These are phyloP conservation scores for Scelioninae gen. 2 DNA, from an alignment of 2,888 invertebrate species.

Conservation along the genomic window DNA sequence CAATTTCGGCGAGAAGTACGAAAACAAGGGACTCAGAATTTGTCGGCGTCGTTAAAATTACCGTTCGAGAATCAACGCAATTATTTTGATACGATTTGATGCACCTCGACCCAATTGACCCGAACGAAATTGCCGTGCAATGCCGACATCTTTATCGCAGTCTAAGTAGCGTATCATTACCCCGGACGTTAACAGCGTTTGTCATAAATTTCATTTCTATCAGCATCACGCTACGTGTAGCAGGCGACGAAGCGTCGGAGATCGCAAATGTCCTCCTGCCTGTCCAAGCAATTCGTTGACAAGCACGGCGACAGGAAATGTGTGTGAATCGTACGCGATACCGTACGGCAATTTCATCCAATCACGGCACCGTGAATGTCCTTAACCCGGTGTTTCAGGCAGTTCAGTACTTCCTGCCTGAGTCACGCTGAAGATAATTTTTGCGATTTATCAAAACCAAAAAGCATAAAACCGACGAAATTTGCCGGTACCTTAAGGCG, in stretches of 20 bases:
- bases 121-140: constrained; percentile 31
- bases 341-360: constrained; percentile 46
- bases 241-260: constrained; percentile 42
- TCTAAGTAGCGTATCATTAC: constrained; percentile 35
- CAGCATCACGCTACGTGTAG: constrained; percentile 43
- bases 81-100: no score
- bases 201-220: constrained; percentile 57
- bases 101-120: constrained; percentile 40
- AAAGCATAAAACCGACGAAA: no score
- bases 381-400: no score
- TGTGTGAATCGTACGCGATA: constrained; percentile 44
- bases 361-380: constrained; percentile 42
- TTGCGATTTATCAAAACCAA: no score
- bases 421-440: no score
- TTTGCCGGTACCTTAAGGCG: no score
- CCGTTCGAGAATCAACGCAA: no score
- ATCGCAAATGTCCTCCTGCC: constrained; percentile 49
- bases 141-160: constrained; percentile 35
- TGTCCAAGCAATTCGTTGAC: constrained; percentile 55
- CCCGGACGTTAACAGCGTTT: constrained; percentile 44
- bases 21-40: no score
- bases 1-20: no score
- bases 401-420: no score
- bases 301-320: constrained; percentile 54
- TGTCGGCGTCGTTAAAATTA: no score